These are phyloP conservation scores for Prunella fulvescens DNA, from an alignment of 2,113 vertebrate species.

Conservation along the genomic window DNA sequence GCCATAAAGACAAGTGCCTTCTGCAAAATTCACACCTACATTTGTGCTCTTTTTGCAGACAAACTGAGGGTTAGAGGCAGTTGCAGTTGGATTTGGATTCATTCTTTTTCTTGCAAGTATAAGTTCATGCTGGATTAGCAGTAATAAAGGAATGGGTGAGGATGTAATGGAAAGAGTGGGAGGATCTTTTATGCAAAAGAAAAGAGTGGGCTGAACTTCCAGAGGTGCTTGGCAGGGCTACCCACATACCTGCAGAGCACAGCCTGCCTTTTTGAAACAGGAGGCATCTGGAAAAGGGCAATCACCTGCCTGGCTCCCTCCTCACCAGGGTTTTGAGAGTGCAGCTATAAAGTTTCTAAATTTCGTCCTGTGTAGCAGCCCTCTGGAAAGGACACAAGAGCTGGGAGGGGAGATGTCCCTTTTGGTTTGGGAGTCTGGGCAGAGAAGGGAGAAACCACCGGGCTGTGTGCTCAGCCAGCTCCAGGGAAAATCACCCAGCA, in stretches of 20 bases:
- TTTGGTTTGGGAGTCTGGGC: not conserved
- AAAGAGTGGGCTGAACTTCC: not conserved
- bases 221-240: not conserved
- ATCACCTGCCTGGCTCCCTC: not conserved
- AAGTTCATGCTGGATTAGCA: not conserved
- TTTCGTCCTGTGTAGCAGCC: not conserved
- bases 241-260: not conserved
- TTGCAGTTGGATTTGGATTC: not conserved
- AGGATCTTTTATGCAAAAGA: not conserved
- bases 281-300: not conserved
- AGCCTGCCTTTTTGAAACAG: not conserved
- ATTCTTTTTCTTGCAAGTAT: not conserved
- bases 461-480: not conserved
- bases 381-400: not conserved
- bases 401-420: not conserved
- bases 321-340: not conserved
- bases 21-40: not conserved
- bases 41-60: not conserved
- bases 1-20: not conserved
- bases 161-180: not conserved
- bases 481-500: not conserved
- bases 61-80: not conserved
- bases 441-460: not conserved
- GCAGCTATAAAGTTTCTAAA: not conserved
- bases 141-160: not conserved